Conservation (phyloP, 2,888 invertebrate genomes). For the Volucella bombylans region DNA sequence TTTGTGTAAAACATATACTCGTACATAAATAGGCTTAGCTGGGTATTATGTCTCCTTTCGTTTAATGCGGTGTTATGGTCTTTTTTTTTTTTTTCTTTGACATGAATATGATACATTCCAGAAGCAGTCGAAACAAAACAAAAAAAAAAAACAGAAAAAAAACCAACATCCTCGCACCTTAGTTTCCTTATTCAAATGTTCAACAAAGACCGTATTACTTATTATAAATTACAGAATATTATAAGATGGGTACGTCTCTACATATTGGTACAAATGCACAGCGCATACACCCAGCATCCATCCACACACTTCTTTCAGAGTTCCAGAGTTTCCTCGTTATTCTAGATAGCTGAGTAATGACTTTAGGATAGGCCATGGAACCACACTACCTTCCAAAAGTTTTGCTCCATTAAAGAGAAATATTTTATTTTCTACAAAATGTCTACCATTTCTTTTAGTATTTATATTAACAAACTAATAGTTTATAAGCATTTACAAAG, state of each 20-base stretch:
- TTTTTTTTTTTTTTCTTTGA: slow-evolving; percentile 77
- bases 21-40: slow-evolving; percentile 65
- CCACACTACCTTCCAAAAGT: slow-evolving; percentile 38
- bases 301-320: slow-evolving; percentile 54
- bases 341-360: slow-evolving; percentile 71
- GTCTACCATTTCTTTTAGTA: too few species aligned
- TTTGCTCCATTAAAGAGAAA: not conserved
- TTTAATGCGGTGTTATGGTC: slow-evolving; percentile 36
- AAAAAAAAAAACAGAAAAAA: slow-evolving; percentile 77
- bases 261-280: slow-evolving; percentile 35
- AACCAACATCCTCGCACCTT: slow-evolving; percentile 76
- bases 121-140: slow-evolving; percentile 77
- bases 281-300: slow-evolving; percentile 19
- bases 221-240: slow-evolving; percentile 73
- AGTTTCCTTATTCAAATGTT: slow-evolving; percentile 62
- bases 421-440: too few species aligned
- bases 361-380: slow-evolving; percentile 63
- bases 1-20: slow-evolving; percentile 48
- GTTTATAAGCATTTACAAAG: too few species aligned
- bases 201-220: slow-evolving; percentile 73
- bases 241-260: slow-evolving; percentile 52
- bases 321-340: slow-evolving; percentile 53
- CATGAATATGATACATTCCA: slow-evolving; percentile 78
- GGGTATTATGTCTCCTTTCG: slow-evolving; percentile 70
- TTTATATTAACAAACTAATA: too few species aligned